These are phyloP conservation scores for Propithecus deckenii DNA, from an alignment of 2,797 vertebrate genomes.

Conservation along the genomic window DNA sequence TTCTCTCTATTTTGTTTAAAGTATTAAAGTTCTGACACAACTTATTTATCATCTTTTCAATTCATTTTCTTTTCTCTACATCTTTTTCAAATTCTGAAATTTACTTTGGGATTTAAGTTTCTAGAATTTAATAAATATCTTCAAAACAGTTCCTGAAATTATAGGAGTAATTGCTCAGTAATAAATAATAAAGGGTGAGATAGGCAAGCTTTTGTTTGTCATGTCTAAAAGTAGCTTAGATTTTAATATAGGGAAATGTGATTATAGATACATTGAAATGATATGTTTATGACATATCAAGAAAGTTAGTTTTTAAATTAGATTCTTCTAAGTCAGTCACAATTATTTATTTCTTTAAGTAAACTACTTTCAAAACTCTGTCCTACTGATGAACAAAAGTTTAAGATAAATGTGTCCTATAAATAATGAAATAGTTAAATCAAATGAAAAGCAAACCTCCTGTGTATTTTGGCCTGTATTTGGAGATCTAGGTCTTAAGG, in stretches of 20 bases:
- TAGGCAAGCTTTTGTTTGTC: slow-evolving; percentile 32
- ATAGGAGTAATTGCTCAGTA: slow-evolving; percentile 3
- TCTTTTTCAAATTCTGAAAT: slow-evolving; percentile 29
- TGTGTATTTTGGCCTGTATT: background rate
- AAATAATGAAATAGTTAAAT: slow-evolving; percentile 13
- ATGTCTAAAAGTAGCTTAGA: background rate
- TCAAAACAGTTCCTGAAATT: slow-evolving; percentile 18
- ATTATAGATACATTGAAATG: slow-evolving; percentile 5
- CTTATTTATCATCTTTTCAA: background rate
- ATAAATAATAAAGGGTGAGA: slow-evolving; percentile 6
- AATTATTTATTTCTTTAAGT: slow-evolving; percentile 24
- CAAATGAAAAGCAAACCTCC: background rate
- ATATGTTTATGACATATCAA: background rate
- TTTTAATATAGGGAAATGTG: background rate
- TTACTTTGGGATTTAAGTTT: slow-evolving; percentile 45
- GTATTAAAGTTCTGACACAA: background rate
- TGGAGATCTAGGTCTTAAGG: background rate
- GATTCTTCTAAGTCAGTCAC: background rate
- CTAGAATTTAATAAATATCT: slow-evolving; percentile 4
- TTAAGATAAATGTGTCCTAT: slow-evolving; percentile 10
- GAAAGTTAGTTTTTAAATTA: slow-evolving; percentile 37
- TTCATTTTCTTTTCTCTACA: slow-evolving; percentile 22
- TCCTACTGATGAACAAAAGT: background rate
- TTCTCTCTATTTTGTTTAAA: background rate
- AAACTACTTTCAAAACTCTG: slow-evolving; percentile 25